Percentiles rank a stretch among this genome's conserved stretches.
Evolutionary conservation across 2,888 invertebrate genomes (phyloP).

Genomic region (Chaetogeoica ovagalla): DNA sequence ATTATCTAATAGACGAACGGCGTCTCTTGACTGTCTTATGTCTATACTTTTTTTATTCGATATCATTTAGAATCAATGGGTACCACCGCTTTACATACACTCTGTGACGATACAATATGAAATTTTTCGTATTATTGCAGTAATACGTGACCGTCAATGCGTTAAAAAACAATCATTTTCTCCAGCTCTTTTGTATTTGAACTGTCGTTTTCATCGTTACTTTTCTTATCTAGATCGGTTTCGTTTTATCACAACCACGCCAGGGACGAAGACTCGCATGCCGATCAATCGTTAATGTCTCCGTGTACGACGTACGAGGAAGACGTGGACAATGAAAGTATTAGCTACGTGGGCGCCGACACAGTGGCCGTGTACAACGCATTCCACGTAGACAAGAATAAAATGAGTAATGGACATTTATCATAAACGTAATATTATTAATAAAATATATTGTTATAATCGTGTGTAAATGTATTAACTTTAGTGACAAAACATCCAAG

Average conservation of each 20-base stretch:
- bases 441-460: too few species aligned
- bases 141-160: too few species aligned
- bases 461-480: neutral
- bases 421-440: slow-evolving; percentile 19
- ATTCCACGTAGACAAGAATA: slow-evolving; percentile 33
- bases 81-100: too few species aligned
- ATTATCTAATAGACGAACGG: too few species aligned
- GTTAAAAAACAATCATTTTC: too few species aligned
- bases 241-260: slow-evolving; percentile 35
- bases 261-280: slow-evolving; percentile 11
- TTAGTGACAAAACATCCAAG: slow-evolving; percentile 21
- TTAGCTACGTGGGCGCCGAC: slow-evolving; percentile 14
- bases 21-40: too few species aligned
- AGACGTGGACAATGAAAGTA: slow-evolving; percentile 16
- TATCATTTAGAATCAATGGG: too few species aligned
- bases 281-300: slow-evolving; percentile 37
- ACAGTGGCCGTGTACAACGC: slow-evolving; percentile 28
- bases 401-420: slow-evolving; percentile 47
- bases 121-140: too few species aligned
- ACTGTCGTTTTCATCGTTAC: neutral
- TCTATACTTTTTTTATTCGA: too few species aligned
- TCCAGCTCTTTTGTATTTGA: too few species aligned
- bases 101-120: too few species aligned
- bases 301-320: slow-evolving; percentile 37
- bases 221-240: slow-evolving; percentile 12